A percentile compares a stretch with the other conserved stretches of the same genome.
Conservation (phyloP, 2,797 vertebrate genomes). For the Lepus oiostolus region DNA sequence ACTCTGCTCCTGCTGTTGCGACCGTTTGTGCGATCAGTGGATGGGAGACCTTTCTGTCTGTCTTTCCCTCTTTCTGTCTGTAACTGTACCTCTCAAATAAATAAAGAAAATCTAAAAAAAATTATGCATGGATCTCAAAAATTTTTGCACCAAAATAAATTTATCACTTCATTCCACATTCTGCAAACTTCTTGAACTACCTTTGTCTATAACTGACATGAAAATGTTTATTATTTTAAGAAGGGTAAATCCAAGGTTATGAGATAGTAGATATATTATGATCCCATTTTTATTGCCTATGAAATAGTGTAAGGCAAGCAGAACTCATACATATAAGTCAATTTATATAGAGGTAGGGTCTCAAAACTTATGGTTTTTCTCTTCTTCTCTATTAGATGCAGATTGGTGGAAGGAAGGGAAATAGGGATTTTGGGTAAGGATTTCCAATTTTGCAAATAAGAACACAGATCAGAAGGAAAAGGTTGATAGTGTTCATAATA, state of each 20-base stretch:
- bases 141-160: no score
- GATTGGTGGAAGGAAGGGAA: background rate
- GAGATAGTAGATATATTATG: background rate
- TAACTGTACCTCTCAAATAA: no score
- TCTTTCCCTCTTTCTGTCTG: no score
- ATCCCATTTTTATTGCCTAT: slow-evolving; percentile 36
- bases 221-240: slow-evolving; percentile 26
- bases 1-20: no score
- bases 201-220: background rate
- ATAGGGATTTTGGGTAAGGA: background rate
- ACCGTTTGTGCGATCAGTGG: no score
- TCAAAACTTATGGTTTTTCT: background rate
- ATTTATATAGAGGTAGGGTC: background rate
- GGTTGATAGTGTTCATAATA: background rate
- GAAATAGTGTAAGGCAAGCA: slow-evolving; percentile 1
- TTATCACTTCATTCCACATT: no score
- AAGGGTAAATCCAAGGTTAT: slow-evolving; percentile 33
- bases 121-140: no score
- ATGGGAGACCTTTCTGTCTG: no score
- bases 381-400: slow-evolving; percentile 12
- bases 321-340: background rate
- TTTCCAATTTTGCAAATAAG: slow-evolving; percentile 56
- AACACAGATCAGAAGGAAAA: slow-evolving; percentile 26
- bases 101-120: no score
- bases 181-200: no score